phyloP scores from a whole-genome alignment of 2,888 invertebrate species.

The Chydorus sphaericus region DNA sequence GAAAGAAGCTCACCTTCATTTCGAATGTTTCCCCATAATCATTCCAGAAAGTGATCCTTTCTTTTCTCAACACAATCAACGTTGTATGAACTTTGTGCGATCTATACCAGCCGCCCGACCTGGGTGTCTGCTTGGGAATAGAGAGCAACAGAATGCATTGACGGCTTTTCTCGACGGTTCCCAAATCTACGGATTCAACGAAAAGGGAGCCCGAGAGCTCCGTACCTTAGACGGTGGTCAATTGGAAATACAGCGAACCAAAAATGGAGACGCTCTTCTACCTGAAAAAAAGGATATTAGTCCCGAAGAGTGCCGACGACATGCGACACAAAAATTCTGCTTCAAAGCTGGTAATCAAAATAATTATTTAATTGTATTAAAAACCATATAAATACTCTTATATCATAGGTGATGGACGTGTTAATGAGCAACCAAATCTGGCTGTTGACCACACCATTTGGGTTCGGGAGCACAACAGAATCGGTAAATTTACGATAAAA shows the following conservation, averaged over 20 bases:
- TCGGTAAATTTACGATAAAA: conserved; percentile 21
- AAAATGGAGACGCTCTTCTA: conserved; percentile 41
- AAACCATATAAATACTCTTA: too few species aligned
- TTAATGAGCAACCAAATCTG: conserved; percentile 33
- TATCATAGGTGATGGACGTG: conserved; percentile 37
- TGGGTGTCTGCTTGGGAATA: conserved; percentile 2
- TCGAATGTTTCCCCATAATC: conserved; percentile 22
- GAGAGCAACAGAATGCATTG: conserved; percentile 51
- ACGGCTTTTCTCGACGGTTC: conserved; percentile 60
- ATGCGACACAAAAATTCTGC: conserved; percentile 45
- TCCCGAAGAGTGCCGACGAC: conserved; percentile 47
- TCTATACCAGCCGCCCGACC: conserved; percentile 13
- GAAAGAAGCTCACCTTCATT: conserved; percentile 18
- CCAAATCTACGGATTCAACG: conserved; percentile 53
- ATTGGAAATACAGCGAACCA: conserved; percentile 47
- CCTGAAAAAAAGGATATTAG: conserved; percentile 46
- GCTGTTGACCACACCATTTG: conserved; percentile 35
- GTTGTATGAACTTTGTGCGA: conserved; percentile 16
- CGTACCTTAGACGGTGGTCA: conserved; percentile 45
- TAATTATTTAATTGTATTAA: neutral
- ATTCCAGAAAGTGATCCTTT: conserved; percentile 21
- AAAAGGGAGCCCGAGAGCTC: conserved; percentile 39
- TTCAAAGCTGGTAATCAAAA: conserved; percentile 49
- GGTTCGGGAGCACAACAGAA: conserved; percentile 36
- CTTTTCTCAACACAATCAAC: conserved; percentile 19